Base-by-base conservation (phyloP, 2,113 vertebrate species). In the Potamarius usumacintae region DNA sequence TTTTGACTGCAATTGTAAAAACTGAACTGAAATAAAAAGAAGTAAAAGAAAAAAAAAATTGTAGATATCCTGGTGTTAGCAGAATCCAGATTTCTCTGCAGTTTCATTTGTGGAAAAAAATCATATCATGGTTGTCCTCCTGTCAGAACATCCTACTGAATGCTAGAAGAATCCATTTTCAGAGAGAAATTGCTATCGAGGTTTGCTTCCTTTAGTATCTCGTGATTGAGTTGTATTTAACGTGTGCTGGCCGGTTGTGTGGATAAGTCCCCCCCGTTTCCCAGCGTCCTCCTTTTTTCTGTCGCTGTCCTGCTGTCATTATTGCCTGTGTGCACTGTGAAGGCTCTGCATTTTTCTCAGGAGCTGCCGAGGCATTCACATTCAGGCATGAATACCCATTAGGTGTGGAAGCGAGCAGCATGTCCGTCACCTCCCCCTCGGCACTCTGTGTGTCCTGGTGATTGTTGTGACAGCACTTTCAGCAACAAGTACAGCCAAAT, bases 401-500 rank as follows among this genome's bases (percentile, higher is more conserved):
- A 83, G 72, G 63, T 11, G 48, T 58, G 58, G 82, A 87, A 88
- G 79, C 69, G 87, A 72, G 83, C 63, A 17, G 62, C 78, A 57
- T 83, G 78, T 69, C 88, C 82, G 83, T 88, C 87, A 88, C 87
- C 58, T 83, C 83, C 69, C 69, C 48, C 81, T 63, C 55, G 11
- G 57, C 30, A 30, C 57, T 14, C 57, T 74, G 65, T 85, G 85
- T 62, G 20, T 62, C 65, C 85, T 77, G 81, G 62, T 62, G 53
- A 42, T 20, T 62, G 79, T 86, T 71, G 83, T 90, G 87, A 92
- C 92, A 92, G 90, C 88, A 89, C 88, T 92, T 92, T 90, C 89
- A 91, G 90, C 88, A 86, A 87, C 88, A 82, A 48, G 71, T 53
- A 89, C 74, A 90, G 92, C 91, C 89, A 86, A 91, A 89, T 17